Conservation (phyloP, 1,140 invertebrate genomes). For the Lasioglossum albipes region DNA sequence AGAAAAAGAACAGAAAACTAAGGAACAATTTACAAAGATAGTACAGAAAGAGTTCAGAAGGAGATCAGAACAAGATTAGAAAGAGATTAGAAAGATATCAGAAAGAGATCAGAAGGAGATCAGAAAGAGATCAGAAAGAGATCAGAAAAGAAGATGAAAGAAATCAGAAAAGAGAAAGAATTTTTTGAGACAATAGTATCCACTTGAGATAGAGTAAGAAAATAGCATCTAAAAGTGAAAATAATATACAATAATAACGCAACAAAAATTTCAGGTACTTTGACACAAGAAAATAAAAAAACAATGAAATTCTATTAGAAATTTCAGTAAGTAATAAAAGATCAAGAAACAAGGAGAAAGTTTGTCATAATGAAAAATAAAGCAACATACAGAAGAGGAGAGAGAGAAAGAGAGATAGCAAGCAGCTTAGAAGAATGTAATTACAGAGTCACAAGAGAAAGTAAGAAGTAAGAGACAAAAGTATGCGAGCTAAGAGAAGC, state of each 20-base stretch:
- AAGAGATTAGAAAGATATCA: background rate
- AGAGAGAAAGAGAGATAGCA: no score
- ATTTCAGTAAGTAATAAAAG: background rate
- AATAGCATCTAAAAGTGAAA: constrained; percentile 3
- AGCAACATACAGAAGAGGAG: background rate
- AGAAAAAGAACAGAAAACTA: background rate
- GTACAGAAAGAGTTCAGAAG: background rate
- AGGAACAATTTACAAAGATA: background rate
- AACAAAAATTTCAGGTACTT: constrained; percentile 29
- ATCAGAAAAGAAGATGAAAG: background rate
- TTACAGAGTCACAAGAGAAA: constrained; percentile 13
- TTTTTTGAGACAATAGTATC: background rate
- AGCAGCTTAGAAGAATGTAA: background rate
- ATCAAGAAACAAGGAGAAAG: background rate
- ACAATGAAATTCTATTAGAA: no score
- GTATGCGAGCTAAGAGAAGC: background rate
- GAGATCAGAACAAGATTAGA: background rate
- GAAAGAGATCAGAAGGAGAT: background rate
- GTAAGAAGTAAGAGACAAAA: background rate
- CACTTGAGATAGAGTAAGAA: background rate
- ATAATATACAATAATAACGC: background rate
- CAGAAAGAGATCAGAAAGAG: background rate
- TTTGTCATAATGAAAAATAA: background rate
- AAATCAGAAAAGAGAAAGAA: background rate
- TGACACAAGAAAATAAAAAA: background rate